Evolutionary conservation across 2,888 invertebrate species (phyloP), one percentile per base, ranked within the genome.

Genomic region (Pachliopta kotzebuea): DNA sequence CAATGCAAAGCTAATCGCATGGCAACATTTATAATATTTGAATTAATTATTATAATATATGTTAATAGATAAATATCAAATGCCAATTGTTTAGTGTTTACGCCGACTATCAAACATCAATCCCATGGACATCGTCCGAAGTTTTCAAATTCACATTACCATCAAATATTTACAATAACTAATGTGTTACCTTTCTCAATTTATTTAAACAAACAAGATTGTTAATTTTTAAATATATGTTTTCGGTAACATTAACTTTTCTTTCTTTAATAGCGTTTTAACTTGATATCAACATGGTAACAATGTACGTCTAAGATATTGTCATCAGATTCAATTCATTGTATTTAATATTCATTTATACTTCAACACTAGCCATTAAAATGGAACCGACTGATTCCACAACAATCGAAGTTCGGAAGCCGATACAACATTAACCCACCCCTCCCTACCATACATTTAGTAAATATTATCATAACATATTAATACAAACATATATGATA

Each of bases 161-260:
- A 57, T 71, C 67, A 49, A 72, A 73, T 76, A 75, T 76, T 73
- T 75, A 75, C 71, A 77, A 69, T 66, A 70, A 72, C 69, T 71
- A 70, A 61, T 61, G 3, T 11, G 11, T 4, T 14, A 37, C 11
- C 11, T 2, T 14, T 14, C 37, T 14, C 11, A 14, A 37, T 17
- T 11, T 37, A 37, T 14, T 37, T 1, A 2, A 37, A 37, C 37
- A 14, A 14, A 4, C 11, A 14, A 37, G 37, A 14, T 11, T 37
- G 37, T 45, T 45, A 6, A 11, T 45, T 11, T n/a, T 45, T 8
- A n/a, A n/a, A 18, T 4, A 45, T n/a, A 45, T n/a, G 11, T n/a
- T 45, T 45, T n/a, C 45, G 6, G 6, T 45, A 0, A n/a, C 18
- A 4, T 45, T 18, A 45, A 45, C n/a, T 18, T 45, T n/a, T 6